Base-by-base conservation (phyloP, 2,113 vertebrate genomes). In the Scartelaos histophorus region DNA sequence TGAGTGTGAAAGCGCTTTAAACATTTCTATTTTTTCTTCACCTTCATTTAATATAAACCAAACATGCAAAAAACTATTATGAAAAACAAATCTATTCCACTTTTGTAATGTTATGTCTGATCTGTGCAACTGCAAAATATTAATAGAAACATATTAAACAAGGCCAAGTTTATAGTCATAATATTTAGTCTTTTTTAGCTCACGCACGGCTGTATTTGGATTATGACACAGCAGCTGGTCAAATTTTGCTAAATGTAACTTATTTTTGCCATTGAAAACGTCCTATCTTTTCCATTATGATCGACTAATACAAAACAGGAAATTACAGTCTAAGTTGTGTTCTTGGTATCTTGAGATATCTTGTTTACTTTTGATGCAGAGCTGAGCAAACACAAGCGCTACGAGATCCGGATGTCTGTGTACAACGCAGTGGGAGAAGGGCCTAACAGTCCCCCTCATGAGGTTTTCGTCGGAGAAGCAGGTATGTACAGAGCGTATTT, bases 391-490 rank as follows among this genome's bases (percentile, higher is more conserved):
- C 97, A 98, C 91, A 95, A 94, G 78, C 95, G 97, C 71, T 99
- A 98, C 0, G 98, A 99, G 90, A 96, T 99, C 78, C 94, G 96
- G 29, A 94, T 98, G 95, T 98, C 95, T 0, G 94, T 98, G 34
- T 99, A 95, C 93, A 99, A 98, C 0, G 95, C 97, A 0, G 97
- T 94, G 82, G 98, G 97, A 0, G 98, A 99, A 79, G 97, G 97
- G 0, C 97, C 97, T 15, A 88, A 90, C 86, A 98, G 96, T 66
- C 70, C 95, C 0, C 98, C 98, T 0, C 95, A 98, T 74, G 98
- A 99, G 86, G 98, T 99, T 79, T 99, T 99, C 0, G 98, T 99
- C 0, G 98, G 98, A 2, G 98, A 99, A 82, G 98, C 97, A 58
- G 97, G 98, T 99, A 83, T 85, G 94, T 77, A 10, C 12, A 9